Conservation (phyloP, 2,113 vertebrate species). For the Brachyhypopomus occidentalis region DNA sequence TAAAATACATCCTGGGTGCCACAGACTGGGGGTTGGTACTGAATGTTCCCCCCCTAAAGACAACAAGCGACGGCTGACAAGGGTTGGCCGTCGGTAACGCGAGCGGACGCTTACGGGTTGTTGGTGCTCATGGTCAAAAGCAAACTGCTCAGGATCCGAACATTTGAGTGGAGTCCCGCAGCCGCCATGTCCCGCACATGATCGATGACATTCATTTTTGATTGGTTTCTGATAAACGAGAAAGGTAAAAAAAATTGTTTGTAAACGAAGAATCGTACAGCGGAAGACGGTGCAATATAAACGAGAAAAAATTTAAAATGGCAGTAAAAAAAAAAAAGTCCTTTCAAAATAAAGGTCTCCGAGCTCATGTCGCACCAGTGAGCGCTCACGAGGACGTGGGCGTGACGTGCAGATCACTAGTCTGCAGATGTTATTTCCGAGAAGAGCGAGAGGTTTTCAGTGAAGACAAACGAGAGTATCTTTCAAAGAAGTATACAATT, state of each 20-base stretch:
- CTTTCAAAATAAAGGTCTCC: conserved; percentile 53
- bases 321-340: neutral
- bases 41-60: no score
- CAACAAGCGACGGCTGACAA: no score
- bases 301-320: conserved; percentile 34
- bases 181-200: conserved; percentile 96
- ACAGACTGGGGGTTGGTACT: no score
- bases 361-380: neutral
- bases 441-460: no score
- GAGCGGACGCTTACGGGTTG: conserved; percentile 89
- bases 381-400: neutral
- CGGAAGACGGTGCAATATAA: neutral
- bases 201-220: conserved; percentile 87
- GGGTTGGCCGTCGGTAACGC: no score
- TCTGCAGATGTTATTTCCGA: no score
- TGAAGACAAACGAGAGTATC: no score
- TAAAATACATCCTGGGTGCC: no score
- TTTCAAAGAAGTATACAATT: no score
- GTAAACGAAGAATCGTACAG: neutral
- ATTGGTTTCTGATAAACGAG: neutral
- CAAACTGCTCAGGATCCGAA: conserved; percentile 92
- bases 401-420: no score
- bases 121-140: conserved; percentile 97
- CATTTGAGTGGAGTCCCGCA: conserved; percentile 95
- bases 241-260: neutral